Base-by-base conservation (phyloP, 2,113 vertebrate genomes). In the Chlamydotis undulata region DNA sequence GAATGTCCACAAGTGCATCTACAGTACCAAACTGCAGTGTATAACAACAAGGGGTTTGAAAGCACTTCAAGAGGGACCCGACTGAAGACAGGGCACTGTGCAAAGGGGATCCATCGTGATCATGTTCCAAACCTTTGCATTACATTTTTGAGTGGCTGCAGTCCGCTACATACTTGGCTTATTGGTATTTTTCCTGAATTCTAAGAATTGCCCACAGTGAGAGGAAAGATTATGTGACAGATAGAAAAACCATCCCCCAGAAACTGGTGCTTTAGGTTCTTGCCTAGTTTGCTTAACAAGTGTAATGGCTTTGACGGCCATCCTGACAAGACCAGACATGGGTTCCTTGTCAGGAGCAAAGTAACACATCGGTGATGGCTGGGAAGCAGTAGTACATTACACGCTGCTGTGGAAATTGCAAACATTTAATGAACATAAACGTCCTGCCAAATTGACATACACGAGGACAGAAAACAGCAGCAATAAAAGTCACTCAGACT, bases 401-500 rank as follows among this genome's bases (percentile, higher is more conserved):
- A 79, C 2, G 3, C 59, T 57, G 50, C 50, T 47, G 45, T 35
- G 57, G 45, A 78, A 95, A 95, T 3, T 26, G 77, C 39, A 87
- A 82, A 61, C 61, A 21, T 84, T 89, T 96, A 95, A 96, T 84
- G 90, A 94, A 87, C 83, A 69, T 63, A 91, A 96, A 93, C 1
- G 0, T 73, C 81, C 94, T 84, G 53, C 73, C 86, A 85, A 82
- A 93, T 3, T 92, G 92, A 79, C 73, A 33, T 2, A 16, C 57
- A 65, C 0, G 3, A 82, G 77, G 77, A 87, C 67, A 53, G 90
- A 71, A 93, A 94, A 39, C 22, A 75, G 89, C 47, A 73, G 80
- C 35, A 83, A 57, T 71, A 73, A 84, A 92, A 92, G 69, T 87
- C 85, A 5, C 80, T 94, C 80, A 45, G 59, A 89, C 39, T 78